A percentile compares a stretch with the other conserved stretches of the same genome.
phyloP scores from a whole-genome alignment of 2,888 invertebrate genomes.

The Himalopsyche tibetana region DNA sequence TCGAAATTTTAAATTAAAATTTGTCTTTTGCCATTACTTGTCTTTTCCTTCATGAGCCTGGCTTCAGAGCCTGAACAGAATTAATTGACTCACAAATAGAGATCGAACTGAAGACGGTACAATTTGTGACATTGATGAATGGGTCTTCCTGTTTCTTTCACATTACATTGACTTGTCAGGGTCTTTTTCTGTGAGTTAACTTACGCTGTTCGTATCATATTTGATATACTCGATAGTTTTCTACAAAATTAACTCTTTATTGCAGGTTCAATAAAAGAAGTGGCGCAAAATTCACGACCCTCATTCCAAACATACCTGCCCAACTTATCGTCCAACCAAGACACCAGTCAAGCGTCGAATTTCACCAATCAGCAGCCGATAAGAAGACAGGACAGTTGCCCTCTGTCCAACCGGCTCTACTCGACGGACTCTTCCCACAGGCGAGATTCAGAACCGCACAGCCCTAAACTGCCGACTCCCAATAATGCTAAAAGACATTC shows the following conservation, averaged over 20 bases:
- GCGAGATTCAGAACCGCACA: constrained; percentile 73
- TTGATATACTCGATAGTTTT: background rate
- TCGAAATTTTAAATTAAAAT: too few species aligned
- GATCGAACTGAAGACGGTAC: too few species aligned
- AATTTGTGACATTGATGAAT: too few species aligned
- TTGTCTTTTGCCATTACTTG: background rate
- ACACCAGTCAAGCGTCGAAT: background rate
- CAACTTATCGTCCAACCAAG: constrained; percentile 66
- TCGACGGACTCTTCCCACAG: constrained; percentile 67
- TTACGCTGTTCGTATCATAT: background rate
- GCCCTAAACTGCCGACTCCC: constrained; percentile 71
- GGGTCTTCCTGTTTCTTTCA: too few species aligned
- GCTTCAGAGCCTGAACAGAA: too few species aligned
- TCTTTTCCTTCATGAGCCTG: too few species aligned
- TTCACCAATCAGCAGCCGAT: constrained; percentile 47
- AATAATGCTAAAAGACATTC: constrained; percentile 73
- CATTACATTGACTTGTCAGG: too few species aligned
- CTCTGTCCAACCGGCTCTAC: constrained; percentile 57
- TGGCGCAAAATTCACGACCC: constrained; percentile 79
- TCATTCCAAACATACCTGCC: constrained; percentile 76
- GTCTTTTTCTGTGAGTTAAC: background rate
- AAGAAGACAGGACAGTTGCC: constrained; percentile 60
- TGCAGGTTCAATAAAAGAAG: constrained; percentile 83
- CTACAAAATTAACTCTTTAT: constrained; percentile 2
- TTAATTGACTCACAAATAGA: too few species aligned